Conservation (phyloP, 2,888 invertebrate species). For the Priapulus caudatus region DNA sequence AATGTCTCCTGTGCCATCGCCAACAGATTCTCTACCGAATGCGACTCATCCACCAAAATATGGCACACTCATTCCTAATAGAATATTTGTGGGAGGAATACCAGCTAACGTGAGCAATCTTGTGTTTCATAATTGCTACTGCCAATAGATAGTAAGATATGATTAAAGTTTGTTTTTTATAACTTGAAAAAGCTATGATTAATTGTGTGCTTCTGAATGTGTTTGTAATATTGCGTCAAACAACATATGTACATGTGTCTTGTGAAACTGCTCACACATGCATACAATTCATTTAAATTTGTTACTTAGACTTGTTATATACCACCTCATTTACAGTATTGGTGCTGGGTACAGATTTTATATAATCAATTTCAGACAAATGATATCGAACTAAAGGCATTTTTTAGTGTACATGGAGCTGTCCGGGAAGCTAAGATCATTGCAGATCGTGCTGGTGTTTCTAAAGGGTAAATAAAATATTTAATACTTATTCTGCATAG, state of each 20-base stretch:
- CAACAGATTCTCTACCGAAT: too few species aligned
- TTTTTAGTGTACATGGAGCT: constrained; percentile 71
- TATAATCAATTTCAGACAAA: constrained; percentile 49
- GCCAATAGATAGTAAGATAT: constrained; percentile 20
- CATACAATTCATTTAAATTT: too few species aligned
- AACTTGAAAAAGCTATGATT: too few species aligned
- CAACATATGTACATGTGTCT: too few species aligned
- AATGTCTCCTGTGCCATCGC: too few species aligned
- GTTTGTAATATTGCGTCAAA: too few species aligned
- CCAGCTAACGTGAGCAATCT: constrained; percentile 51
- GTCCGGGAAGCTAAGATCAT: constrained; percentile 78
- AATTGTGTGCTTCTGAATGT: too few species aligned
- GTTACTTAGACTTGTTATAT: background rate
- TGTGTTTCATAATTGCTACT: constrained; percentile 20
- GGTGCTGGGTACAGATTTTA: constrained; percentile 4
- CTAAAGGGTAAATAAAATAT: constrained; percentile 53
- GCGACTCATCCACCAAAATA: constrained; percentile 46
- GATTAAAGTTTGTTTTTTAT: too few species aligned
- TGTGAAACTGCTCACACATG: too few species aligned
- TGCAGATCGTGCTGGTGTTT: constrained; percentile 82
- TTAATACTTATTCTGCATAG: background rate
- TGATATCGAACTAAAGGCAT: constrained; percentile 76
- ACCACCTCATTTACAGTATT: background rate
- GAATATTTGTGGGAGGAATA: constrained; percentile 93
- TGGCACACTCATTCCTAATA: constrained; percentile 79